Conservation (phyloP, 2,888 invertebrate genomes). For the Drosophila mayaguana region DNA sequence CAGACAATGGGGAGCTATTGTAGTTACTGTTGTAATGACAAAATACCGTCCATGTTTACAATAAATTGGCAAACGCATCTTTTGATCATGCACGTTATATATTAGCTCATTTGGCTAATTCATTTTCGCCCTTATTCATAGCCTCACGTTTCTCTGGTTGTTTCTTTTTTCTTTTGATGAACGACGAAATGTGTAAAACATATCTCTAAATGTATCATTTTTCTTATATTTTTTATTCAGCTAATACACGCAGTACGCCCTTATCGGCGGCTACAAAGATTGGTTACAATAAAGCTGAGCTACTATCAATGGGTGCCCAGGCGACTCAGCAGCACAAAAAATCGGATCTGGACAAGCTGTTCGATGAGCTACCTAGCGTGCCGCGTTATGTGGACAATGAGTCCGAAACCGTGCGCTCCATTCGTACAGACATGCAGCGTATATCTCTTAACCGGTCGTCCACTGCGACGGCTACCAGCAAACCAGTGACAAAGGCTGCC, state of each 20-base stretch:
- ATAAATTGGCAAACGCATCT: slow-evolving; percentile 45
- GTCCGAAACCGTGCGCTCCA: slow-evolving; percentile 19
- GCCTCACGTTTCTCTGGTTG: slow-evolving; percentile 21
- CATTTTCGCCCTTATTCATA: slow-evolving; percentile 8
- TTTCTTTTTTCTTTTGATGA: background rate
- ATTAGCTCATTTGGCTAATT: slow-evolving; percentile 6
- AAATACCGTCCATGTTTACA: slow-evolving; percentile 40
- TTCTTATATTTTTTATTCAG: slow-evolving; percentile 3
- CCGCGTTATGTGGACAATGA: slow-evolving; percentile 42
- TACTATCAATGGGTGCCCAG: slow-evolving; percentile 23
- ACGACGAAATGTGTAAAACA: background rate
- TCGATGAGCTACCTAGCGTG: slow-evolving; percentile 63
- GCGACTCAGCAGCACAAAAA: slow-evolving; percentile 10
- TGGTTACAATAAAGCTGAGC: slow-evolving; percentile 41
- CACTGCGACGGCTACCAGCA: background rate
- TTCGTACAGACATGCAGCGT: slow-evolving; percentile 29
- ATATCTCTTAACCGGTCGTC: slow-evolving; percentile 21
- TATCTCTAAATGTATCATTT: background rate
- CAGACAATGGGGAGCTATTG: slow-evolving; percentile 21
- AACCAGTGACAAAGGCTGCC: background rate
- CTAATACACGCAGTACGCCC: slow-evolving; percentile 1
- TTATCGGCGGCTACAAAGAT: slow-evolving; percentile 29
- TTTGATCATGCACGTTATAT: slow-evolving; percentile 33
- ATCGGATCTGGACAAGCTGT: slow-evolving; percentile 53
- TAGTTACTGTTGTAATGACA: slow-evolving; percentile 36